A percentile compares a stretch with the other conserved stretches of the same genome.
These are phyloP conservation scores for Trichonephila clavipes DNA, from an alignment of 1,140 invertebrate species.

Conservation along the genomic window DNA sequence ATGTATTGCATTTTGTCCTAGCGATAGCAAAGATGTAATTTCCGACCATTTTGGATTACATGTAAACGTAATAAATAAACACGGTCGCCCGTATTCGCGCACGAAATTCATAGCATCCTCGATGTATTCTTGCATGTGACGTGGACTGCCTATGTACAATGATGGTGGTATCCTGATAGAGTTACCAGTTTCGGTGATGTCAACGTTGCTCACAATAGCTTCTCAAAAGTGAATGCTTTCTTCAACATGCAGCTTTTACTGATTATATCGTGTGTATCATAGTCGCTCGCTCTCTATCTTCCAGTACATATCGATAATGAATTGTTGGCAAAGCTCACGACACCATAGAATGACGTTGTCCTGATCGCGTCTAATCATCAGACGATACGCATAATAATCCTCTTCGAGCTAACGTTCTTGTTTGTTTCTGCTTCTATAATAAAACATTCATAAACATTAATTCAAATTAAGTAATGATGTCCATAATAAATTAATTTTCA, in stretches of 20 bases:
- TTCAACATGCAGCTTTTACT: conserved; percentile 57
- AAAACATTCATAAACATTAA: background rate
- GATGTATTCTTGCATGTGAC: conserved; percentile 71
- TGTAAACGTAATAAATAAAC: no score
- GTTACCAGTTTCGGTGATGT: background rate
- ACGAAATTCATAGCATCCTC: conserved; percentile 80
- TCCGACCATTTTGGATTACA: no score
- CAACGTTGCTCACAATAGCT: background rate
- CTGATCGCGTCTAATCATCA: conserved; percentile 24
- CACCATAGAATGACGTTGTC: conserved; percentile 77
- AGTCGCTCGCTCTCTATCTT: no score
- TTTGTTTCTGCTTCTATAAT: background rate
- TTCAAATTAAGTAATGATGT: background rate
- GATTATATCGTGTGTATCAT: conserved; percentile 32
- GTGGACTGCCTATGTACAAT: conserved; percentile 30
- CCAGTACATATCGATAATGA: conserved; percentile 58
- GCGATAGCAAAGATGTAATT: conserved; percentile 77
- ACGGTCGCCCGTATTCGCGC: conserved; percentile 78
- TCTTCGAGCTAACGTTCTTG: no score
- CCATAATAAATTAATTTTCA: background rate
- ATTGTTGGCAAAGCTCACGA: conserved; percentile 77
- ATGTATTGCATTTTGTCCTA: conserved; percentile 78
- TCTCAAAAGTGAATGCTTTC: conserved; percentile 71
- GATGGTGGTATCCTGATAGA: conserved; percentile 35
- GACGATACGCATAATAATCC: background rate